phyloP scores from a whole-genome alignment of 2,113 vertebrate genomes.

The Labeo catla region DNA sequence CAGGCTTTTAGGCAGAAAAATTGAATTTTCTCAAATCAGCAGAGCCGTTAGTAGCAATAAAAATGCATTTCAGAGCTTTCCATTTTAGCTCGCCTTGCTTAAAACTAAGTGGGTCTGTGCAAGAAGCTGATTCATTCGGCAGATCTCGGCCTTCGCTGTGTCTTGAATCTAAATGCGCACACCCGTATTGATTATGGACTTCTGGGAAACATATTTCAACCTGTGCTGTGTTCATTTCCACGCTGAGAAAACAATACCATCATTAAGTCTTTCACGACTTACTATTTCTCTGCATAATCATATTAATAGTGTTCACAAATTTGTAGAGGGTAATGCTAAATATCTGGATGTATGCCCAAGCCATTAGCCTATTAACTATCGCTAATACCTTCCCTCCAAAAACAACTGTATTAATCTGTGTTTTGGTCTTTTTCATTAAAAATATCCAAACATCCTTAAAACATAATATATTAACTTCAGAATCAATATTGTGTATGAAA shows the following conservation, averaged over 20 bases:
- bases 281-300: slow-evolving; percentile 1
- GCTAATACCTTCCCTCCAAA: background rate
- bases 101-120: slow-evolving; percentile 2
- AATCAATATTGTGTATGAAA: background rate
- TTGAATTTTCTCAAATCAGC: background rate
- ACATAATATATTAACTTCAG: background rate
- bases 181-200: slow-evolving; percentile 9
- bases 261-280: background rate
- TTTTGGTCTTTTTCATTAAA: background rate
- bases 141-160: slow-evolving; percentile 4
- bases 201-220: background rate
- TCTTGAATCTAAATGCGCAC: slow-evolving; percentile 15
- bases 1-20: background rate
- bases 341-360: background rate
- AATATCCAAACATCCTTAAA: background rate
- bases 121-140: background rate
- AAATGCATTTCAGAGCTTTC: slow-evolving; percentile 21
- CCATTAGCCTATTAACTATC: background rate
- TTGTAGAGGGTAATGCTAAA: background rate
- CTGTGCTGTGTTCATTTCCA: background rate
- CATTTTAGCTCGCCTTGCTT: slow-evolving; percentile 20
- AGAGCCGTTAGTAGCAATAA: slow-evolving; percentile 10
- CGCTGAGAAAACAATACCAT: background rate
- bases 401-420: background rate
- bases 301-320: background rate